Evolutionary conservation across 2,888 invertebrate genomes (phyloP), one percentile per base, ranked within the genome.

Genomic region (Leucophenga maculata): DNA sequence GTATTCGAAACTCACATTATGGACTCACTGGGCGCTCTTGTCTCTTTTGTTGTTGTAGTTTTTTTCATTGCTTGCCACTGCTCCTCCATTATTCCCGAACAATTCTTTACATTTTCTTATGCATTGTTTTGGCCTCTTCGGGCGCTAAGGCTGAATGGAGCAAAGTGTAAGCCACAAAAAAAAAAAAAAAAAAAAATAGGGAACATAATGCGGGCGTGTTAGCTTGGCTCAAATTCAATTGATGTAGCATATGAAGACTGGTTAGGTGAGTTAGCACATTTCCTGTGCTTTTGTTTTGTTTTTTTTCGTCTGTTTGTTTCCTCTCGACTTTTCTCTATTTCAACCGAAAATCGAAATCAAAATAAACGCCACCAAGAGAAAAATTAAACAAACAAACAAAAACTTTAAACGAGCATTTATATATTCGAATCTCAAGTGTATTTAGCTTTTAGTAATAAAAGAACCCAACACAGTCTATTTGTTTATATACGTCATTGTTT

Each of bases 221-320:
- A 31, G 31, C 32, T 59, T 31, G 59, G n/a, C 50, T 39, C 39
- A 39, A 39, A 39, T 39, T 39, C 39, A 39, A 39, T 39, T 39
- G 39, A 39, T 6, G 39, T 3, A 39, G 39, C 3, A 20, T 4
- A 52, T 13, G 18, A 39, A 20, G 62, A 64, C 62, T 64, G 62
- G 62, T 64, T 64, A 39, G 18, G 16, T 62, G 32, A 59, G 59
- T 59, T 46, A 26, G 46, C 62, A 48, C 48, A 48, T 64, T 64
- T 64, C 62, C 62, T 64, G 62, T 39, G 48, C 6, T 20, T 18
- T 31, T 22, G 2, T n/a, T 57, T 18, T 31, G 13, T 57, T 26
- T 57, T 18, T 57, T 18, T 22, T 13, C 26, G 57, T 57, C 26
- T 26, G 26, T 57, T 57, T 57, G 22, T 57, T n/a, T 57, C n/a